Conservation (phyloP, 2,113 vertebrate genomes). For the Pygathrix nemaeus region DNA sequence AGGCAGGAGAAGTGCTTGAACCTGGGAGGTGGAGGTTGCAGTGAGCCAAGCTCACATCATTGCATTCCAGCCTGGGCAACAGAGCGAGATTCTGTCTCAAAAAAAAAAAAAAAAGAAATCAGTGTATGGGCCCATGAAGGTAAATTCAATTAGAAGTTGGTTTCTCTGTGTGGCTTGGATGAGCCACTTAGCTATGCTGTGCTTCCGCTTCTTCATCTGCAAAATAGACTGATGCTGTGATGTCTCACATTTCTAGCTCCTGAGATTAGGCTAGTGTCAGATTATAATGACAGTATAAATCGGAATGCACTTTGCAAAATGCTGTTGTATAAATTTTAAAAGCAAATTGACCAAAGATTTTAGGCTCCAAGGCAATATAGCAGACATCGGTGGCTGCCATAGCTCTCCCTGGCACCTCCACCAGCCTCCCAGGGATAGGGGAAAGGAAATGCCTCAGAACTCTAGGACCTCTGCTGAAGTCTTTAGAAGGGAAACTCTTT, state of each 20-base stretch:
- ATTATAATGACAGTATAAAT: neutral
- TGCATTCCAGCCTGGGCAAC: too few species aligned
- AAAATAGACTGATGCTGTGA: neutral
- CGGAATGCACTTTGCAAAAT: neutral
- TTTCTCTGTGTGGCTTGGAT: neutral
- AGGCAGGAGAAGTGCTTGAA: too few species aligned
- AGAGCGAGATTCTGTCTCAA: too few species aligned
- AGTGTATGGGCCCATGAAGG: neutral
- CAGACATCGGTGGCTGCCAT: neutral
- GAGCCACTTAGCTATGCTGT: neutral
- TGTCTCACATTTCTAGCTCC: neutral
- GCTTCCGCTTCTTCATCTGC: neutral
- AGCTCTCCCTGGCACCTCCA: neutral
- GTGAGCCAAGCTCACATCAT: too few species aligned
- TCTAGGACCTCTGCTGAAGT: neutral
- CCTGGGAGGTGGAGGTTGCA: too few species aligned
- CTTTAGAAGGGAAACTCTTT: neutral
- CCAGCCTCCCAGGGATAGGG: fast-evolving
- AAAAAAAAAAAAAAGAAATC: too few species aligned
- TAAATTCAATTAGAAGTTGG: neutral
- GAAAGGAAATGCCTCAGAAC: neutral
- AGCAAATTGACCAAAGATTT: neutral
- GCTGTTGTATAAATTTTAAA: neutral
- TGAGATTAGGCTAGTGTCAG: neutral
- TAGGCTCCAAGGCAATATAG: neutral